Evolutionary conservation across 2,888 invertebrate species (phyloP), one percentile per base, ranked within the genome.

Genomic region (Panorpa germanica): DNA sequence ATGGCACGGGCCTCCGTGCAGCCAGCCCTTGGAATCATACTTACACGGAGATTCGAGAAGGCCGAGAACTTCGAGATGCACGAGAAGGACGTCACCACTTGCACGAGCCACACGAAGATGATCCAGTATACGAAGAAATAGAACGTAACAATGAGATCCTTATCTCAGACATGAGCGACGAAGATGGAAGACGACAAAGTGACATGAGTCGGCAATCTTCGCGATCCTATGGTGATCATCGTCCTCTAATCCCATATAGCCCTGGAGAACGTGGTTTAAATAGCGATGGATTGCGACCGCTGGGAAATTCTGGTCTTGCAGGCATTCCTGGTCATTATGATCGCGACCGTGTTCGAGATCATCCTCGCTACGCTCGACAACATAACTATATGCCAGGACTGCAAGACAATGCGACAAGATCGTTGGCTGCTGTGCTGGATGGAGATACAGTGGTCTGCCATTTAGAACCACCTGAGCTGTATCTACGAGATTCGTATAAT

Each of bases 401-500:
- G 24, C 13, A 10, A 22, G 29, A 11, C 23, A 23, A 20, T 29
- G 34, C 15, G 25, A 18, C n/a, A 20, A 25, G 23, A n/a, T n/a
- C n/a, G n/a, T n/a, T n/a, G n/a, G n/a, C 83, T 16, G 83, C 83
- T 9, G 83, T 83, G 36, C 58, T 83, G 31, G 80, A 83, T 48
- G 82, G 83, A 25, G 75, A 78, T 45, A 82, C 82, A 35, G 83
- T 85, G 34, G 78, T 83, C 34, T 83, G 83, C 52, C 82, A 82
- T 48, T 53, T 83, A 43, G 81, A 83, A 50, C 82, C 81, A 17
- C n/a, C n/a, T n/a, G n/a, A n/a, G n/a, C n/a, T n/a, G n/a, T n/a
- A n/a, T n/a, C n/a, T n/a, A n/a, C n/a, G n/a, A n/a, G n/a, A n/a
- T n/a, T n/a, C n/a, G n/a, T n/a, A n/a, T n/a, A n/a, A n/a, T n/a